Conservation (phyloP, 2,113 vertebrate species). For the Apeltes quadracus region DNA sequence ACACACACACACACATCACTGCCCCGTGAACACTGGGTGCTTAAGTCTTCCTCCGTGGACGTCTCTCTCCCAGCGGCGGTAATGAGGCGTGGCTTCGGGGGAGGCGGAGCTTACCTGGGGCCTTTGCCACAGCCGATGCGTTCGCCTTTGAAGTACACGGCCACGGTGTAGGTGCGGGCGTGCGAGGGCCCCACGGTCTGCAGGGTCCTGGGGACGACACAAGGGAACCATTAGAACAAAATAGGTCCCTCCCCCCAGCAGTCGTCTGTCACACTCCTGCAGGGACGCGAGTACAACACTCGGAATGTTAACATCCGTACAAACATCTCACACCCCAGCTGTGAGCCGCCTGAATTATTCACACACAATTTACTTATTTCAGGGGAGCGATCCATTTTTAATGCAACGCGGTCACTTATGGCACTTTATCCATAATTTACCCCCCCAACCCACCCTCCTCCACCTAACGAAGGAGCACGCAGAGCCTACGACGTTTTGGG, state of each 20-base stretch:
- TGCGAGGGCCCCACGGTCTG: constrained; percentile 98
- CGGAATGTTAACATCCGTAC: constrained; percentile 76
- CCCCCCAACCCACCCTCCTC: constrained; percentile 44
- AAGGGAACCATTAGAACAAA: too few relatives aligned
- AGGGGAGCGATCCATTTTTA: constrained; percentile 76
- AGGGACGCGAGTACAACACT: constrained; percentile 51
- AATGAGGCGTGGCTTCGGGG: too few relatives aligned
- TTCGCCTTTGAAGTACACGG: constrained; percentile 98
- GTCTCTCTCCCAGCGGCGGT: too few relatives aligned
- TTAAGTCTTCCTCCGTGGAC: too few relatives aligned
- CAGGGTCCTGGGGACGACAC: constrained; percentile 85
- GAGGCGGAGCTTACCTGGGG: constrained; percentile 86
- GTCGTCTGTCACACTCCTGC: constrained; percentile 34
- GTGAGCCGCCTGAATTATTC: constrained; percentile 72
- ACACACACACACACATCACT: not conserved
- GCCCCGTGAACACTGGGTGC: not conserved
- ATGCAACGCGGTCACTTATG: constrained; percentile 75
- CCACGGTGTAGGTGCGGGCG: constrained; percentile 96
- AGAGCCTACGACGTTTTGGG: not conserved
- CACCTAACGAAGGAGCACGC: constrained; percentile 51
- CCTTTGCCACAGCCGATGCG: constrained; percentile 98
- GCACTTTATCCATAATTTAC: constrained; percentile 77
- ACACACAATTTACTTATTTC: constrained; percentile 78
- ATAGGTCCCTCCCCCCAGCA: too few relatives aligned
- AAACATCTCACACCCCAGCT: constrained; percentile 62